Evolutionary conservation across 1,140 invertebrate genomes (phyloP).

Genomic region (Drosophila sulfurigaster): DNA sequence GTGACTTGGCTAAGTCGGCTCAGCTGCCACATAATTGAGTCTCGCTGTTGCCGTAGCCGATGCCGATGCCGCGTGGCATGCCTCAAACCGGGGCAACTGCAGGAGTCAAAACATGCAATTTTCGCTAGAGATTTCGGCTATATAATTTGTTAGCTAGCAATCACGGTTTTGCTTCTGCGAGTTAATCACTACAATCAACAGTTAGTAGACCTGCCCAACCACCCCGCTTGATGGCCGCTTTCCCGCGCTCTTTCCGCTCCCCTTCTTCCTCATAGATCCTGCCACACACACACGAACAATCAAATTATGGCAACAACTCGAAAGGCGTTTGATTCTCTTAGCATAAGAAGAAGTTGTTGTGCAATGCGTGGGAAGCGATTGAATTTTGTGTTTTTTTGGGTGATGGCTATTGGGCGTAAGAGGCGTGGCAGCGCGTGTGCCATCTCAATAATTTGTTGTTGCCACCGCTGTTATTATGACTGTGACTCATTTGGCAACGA

Average conservation of each 20-base stretch:
- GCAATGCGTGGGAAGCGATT: constrained; percentile 39
- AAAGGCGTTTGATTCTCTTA: constrained; percentile 45
- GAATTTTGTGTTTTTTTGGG: background rate
- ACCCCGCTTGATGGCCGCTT: background rate
- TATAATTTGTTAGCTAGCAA: constrained; percentile 65
- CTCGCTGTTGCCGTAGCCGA: constrained; percentile 15
- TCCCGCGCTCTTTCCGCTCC: background rate
- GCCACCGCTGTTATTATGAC: constrained; percentile 17
- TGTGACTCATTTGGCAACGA: constrained; percentile 32
- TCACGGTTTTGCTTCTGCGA: constrained; percentile 47
- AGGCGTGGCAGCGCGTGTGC: constrained; percentile 41
- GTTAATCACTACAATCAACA: constrained; percentile 84
- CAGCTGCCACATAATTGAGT: constrained; percentile 57
- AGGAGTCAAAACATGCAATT: constrained; percentile 77
- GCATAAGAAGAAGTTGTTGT: constrained; percentile 24
- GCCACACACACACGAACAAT: constrained; percentile 53
- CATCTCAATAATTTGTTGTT: constrained; percentile 32
- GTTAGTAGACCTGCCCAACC: constrained; percentile 35
- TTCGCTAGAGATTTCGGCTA: constrained; percentile 47
- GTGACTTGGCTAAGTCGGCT: constrained; percentile 78
- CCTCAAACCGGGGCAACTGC: constrained; percentile 6
- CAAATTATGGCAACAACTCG: constrained; percentile 66
- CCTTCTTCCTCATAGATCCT: background rate
- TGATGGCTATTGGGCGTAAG: background rate
- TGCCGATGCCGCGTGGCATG: background rate